phyloP scores from a whole-genome alignment of 2,797 vertebrate genomes.

The Hydrolagus colliei region DNA sequence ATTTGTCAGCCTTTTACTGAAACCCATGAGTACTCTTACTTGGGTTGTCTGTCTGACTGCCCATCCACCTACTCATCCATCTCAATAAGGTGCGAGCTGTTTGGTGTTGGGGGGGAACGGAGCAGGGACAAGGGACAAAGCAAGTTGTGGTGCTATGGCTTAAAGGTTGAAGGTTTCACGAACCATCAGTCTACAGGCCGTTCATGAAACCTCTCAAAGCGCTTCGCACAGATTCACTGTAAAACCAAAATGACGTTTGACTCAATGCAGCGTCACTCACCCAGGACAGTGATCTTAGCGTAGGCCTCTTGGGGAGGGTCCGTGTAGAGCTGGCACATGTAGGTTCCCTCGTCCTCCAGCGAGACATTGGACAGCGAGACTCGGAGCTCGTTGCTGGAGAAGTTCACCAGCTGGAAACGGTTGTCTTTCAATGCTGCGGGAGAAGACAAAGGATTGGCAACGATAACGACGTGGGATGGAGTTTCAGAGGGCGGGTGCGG shows the following conservation, averaged over 20 bases:
- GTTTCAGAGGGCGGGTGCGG: no score
- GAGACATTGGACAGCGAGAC: constrained; percentile 95
- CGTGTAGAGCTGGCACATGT: constrained; percentile 95
- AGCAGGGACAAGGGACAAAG: no score
- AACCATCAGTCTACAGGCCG: no score
- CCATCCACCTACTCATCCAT: no score
- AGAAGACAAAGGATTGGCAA: neutral
- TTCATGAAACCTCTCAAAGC: neutral
- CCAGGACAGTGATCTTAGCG: constrained; percentile 86
- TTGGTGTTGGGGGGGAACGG: no score
- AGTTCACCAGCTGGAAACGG: constrained; percentile 97
- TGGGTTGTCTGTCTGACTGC: no score
- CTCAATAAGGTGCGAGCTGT: no score
- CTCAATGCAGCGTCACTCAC: constrained; percentile 51
- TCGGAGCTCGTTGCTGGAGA: constrained; percentile 92
- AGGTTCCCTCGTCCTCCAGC: constrained; percentile 87
- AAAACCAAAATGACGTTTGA: neutral
- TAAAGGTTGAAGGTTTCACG: no score
- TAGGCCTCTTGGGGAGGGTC: constrained; percentile 96
- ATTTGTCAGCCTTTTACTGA: no score
- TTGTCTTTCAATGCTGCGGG: constrained; percentile 84
- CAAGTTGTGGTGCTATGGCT: no score
- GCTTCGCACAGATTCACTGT: neutral
- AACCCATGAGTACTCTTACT: no score
- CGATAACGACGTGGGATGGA: no score